Evolutionary conservation across 2,113 vertebrate species (phyloP).

Genomic region (Sprattus sprattus): DNA sequence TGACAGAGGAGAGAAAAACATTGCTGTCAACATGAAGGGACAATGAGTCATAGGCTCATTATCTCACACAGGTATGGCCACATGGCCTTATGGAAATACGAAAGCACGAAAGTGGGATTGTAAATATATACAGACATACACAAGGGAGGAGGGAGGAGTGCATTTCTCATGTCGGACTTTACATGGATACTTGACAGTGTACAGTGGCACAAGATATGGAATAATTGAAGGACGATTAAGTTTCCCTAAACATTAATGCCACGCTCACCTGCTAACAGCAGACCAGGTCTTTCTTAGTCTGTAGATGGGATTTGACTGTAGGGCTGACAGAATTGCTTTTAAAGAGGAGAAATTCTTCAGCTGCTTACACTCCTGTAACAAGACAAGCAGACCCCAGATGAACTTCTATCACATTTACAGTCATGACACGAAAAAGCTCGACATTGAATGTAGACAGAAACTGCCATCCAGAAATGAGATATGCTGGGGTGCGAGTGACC

Average conservation of each 20-base stretch:
- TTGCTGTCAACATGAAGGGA: background rate
- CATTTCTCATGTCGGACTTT: background rate
- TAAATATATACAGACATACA: background rate
- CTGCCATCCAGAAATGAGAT: background rate
- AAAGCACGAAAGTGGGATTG: background rate
- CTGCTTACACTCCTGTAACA: conserved; percentile 73
- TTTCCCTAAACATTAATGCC: background rate
- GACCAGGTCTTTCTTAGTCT: conserved; percentile 85
- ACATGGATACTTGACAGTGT: background rate
- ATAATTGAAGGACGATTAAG: background rate
- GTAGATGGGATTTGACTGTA: conserved; percentile 86
- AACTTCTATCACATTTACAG: background rate
- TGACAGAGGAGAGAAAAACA: conserved; percentile 7
- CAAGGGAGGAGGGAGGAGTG: too few species aligned
- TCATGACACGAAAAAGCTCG: background rate
- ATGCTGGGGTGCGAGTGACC: background rate
- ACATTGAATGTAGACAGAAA: background rate
- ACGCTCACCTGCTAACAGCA: conserved; percentile 73
- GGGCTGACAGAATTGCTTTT: conserved; percentile 82
- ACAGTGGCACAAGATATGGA: background rate
- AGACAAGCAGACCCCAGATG: background rate
- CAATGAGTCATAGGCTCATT: background rate
- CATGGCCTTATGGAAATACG: background rate
- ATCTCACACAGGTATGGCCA: background rate
- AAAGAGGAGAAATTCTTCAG: conserved; percentile 85